These are phyloP conservation scores for Sitobion miscanthi DNA, from an alignment of 1,140 invertebrate genomes.

Conservation along the genomic window DNA sequence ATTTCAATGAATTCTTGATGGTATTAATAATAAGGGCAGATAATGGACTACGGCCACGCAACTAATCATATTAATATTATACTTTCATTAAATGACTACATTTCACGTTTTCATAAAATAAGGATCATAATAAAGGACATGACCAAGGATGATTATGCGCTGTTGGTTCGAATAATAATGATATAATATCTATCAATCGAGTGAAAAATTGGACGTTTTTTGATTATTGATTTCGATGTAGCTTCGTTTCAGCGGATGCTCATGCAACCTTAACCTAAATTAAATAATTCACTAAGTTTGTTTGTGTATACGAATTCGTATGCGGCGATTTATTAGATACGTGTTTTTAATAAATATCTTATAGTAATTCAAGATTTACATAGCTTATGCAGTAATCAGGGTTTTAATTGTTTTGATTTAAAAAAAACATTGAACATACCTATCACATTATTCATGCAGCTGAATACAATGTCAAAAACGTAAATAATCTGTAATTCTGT, in stretches of 20 bases:
- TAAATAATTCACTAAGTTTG: background rate
- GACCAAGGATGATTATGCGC: background rate
- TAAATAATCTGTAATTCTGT: no score
- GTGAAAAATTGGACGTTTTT: background rate
- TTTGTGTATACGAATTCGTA: background rate
- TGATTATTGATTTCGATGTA: slow-evolving; percentile 19
- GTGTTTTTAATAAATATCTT: slow-evolving; percentile 14
- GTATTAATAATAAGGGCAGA: background rate
- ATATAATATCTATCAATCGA: background rate
- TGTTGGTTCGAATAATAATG: slow-evolving; percentile 9
- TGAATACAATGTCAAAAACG: no score
- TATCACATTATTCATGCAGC: background rate
- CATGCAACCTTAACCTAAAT: background rate
- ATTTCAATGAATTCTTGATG: background rate
- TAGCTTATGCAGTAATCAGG: background rate
- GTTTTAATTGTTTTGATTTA: background rate
- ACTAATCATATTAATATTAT: background rate
- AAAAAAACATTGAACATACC: background rate
- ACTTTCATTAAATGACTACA: background rate
- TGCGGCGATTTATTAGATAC: background rate
- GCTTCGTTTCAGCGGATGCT: background rate
- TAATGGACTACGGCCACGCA: background rate
- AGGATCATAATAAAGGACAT: background rate
- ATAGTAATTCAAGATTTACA: background rate
- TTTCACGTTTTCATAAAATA: background rate